Evolutionary conservation across 2,113 vertebrate species (phyloP).

Genomic region (Heterochromis multidens): DNA sequence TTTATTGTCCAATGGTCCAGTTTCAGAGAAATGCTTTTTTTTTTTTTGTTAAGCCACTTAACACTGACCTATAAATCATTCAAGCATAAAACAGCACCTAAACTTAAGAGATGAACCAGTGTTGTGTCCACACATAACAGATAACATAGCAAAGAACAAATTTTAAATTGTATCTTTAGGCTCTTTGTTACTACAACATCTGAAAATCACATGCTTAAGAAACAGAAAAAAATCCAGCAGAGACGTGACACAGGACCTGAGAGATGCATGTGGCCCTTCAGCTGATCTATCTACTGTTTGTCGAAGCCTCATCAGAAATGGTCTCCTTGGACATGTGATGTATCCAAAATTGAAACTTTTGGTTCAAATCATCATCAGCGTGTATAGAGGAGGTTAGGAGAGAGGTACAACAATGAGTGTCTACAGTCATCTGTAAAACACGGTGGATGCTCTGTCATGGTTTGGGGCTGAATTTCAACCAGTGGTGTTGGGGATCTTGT

Average conservation of each 20-base stretch:
- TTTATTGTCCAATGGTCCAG: no score
- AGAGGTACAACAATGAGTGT: neutral
- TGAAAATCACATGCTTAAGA: neutral
- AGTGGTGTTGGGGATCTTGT: neutral
- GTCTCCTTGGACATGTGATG: neutral
- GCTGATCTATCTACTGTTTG: no score
- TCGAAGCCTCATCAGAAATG: neutral
- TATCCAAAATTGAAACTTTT: neutral
- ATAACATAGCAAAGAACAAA: neutral
- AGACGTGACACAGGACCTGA: neutral
- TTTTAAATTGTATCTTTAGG: neutral
- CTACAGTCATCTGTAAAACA: neutral
- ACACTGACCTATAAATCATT: no score
- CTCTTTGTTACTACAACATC: neutral
- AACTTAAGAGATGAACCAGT: neutral
- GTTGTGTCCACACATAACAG: no score
- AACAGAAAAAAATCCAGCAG: neutral
- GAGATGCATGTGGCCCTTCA: no score
- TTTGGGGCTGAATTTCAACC: neutral
- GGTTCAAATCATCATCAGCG: neutral
- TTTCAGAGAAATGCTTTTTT: no score
- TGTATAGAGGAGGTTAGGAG: neutral
- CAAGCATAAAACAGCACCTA: no score
- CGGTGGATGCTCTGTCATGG: neutral
- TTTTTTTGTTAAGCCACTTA: no score